A percentile compares a stretch with the other conserved stretches of the same genome.
phyloP scores from a whole-genome alignment of 2,888 invertebrate species.

The Rhagonycha lutea region DNA sequence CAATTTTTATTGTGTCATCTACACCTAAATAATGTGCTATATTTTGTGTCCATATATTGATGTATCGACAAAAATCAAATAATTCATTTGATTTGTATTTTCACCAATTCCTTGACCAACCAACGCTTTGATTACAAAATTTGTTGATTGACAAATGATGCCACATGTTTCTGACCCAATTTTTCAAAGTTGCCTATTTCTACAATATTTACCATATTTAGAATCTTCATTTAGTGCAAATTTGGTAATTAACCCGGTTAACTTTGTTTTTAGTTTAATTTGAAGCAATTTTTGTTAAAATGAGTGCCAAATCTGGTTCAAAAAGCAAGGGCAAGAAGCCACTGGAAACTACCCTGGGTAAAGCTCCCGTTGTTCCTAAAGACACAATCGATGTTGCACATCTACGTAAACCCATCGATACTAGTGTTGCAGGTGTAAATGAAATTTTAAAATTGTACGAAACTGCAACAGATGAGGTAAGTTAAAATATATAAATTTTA shows the following conservation, averaged over 20 bases:
- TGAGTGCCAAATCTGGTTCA: conserved; percentile 16
- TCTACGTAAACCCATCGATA: conserved; percentile 66
- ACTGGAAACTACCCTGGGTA: conserved; percentile 46
- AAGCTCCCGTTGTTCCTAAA: conserved; percentile 35
- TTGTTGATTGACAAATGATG: not conserved
- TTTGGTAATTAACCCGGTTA: not conserved
- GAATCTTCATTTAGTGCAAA: not conserved
- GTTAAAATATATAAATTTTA: conserved; percentile 29
- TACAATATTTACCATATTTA: not conserved
- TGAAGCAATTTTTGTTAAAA: conserved; percentile 1
- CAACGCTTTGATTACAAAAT: not conserved
- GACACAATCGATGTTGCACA: conserved; percentile 53
- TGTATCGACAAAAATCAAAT: not conserved
- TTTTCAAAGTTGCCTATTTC: not conserved
- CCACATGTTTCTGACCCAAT: not conserved
- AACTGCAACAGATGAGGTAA: conserved; percentile 77
- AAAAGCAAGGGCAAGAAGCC: conserved; percentile 43
- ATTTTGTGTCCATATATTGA: not conserved
- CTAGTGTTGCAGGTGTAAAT: conserved; percentile 69
- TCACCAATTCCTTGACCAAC: not conserved
- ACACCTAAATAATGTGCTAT: not conserved
- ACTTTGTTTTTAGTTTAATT: not conserved
- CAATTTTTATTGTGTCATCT: not conserved
- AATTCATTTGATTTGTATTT: not conserved
- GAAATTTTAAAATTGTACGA: conserved; percentile 75